phyloP scores from a whole-genome alignment of 2,888 invertebrate species.

The Pachydiplax longipennis region DNA sequence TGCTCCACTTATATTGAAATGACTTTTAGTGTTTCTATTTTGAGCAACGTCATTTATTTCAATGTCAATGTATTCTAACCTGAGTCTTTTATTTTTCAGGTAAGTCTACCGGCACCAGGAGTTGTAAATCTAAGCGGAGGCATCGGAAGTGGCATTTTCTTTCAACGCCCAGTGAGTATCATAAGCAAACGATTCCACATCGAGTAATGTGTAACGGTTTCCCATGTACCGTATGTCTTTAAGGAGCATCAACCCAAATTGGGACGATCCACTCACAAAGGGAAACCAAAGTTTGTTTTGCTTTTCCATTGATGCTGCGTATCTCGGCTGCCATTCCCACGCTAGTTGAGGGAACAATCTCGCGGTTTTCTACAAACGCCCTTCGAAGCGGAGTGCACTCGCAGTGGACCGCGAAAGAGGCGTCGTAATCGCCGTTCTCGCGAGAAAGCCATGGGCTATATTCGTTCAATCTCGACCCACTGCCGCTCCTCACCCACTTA shows the following conservation, averaged over 20 bases:
- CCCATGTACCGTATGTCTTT: too few relatives aligned
- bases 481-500: too few relatives aligned
- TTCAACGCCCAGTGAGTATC: not conserved
- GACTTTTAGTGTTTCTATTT: too few relatives aligned
- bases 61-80: too few relatives aligned
- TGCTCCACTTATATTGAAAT: too few relatives aligned
- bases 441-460: too few relatives aligned
- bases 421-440: too few relatives aligned
- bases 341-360: not conserved
- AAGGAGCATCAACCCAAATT: not conserved
- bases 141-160: not conserved
- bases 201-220: too few relatives aligned
- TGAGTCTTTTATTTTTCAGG: not conserved
- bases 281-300: not conserved
- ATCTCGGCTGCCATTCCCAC: not conserved
- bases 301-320: not conserved
- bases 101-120: not conserved
- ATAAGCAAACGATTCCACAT: not conserved
- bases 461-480: too few relatives aligned
- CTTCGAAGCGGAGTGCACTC: not conserved
- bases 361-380: not conserved
- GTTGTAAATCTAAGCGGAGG: not conserved
- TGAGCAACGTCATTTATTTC: too few relatives aligned
- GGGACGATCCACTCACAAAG: not conserved
- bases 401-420: too few relatives aligned